phyloP scores from a whole-genome alignment of 2,888 invertebrate genomes.

The Epistrophe eligans region DNA sequence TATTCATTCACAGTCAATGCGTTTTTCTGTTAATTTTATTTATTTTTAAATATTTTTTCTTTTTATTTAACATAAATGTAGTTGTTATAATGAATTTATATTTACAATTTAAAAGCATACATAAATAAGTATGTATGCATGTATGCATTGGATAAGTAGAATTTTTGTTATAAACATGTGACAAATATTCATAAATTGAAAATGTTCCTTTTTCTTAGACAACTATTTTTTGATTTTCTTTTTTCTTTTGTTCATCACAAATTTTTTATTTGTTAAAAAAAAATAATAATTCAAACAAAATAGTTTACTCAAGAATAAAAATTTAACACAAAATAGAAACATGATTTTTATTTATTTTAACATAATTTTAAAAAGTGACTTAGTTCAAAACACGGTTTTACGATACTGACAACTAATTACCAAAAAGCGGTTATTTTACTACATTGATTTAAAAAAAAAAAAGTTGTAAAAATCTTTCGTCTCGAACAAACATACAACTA shows the following conservation, averaged over 20 bases:
- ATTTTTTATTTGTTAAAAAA: constrained; percentile 5
- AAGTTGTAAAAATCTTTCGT: too few species aligned
- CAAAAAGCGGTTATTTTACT: too few species aligned
- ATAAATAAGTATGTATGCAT: constrained; percentile 6
- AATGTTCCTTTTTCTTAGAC: constrained; percentile 22
- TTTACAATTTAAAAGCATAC: constrained; percentile 3
- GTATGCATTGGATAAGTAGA: constrained; percentile 2
- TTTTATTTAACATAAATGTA: background rate
- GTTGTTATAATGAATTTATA: constrained; percentile 1
- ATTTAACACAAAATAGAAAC: background rate
- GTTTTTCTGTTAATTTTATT: constrained; percentile 28
- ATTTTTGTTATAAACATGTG: constrained; percentile 22
- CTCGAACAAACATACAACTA: too few species aligned
- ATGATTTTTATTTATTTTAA: background rate
- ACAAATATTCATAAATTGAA: constrained; percentile 1
- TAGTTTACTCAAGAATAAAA: constrained; percentile 28
- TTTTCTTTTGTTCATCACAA: background rate
- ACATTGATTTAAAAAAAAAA: too few species aligned
- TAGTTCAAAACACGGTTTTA: too few species aligned
- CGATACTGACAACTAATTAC: too few species aligned
- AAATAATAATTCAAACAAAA: background rate
- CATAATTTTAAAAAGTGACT: too few species aligned
- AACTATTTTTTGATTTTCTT: background rate
- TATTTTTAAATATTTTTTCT: constrained; percentile 1
- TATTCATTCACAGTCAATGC: constrained; percentile 35